Evolutionary conservation across 2,888 invertebrate species (phyloP).

Genomic region (Eupsilia transversa): DNA sequence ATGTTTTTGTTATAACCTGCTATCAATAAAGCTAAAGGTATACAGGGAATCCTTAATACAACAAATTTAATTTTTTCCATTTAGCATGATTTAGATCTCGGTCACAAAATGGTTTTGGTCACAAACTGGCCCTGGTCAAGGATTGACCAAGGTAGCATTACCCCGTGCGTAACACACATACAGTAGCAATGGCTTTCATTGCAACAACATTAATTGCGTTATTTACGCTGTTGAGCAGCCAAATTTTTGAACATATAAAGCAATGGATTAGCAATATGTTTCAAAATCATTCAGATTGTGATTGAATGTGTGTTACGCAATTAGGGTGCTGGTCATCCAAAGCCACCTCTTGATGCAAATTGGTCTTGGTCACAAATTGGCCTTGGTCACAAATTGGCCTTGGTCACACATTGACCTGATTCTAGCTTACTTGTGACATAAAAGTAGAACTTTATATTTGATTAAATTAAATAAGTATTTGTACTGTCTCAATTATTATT

Average conservation of each 20-base stretch:
- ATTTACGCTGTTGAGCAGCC: too few relatives aligned
- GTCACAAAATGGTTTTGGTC: conserved; percentile 17
- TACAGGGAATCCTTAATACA: conserved; percentile 42
- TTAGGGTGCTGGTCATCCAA: too few relatives aligned
- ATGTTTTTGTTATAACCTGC: conserved; percentile 5
- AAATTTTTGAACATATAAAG: too few relatives aligned
- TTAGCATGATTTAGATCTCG: neutral
- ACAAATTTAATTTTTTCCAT: conserved; percentile 1
- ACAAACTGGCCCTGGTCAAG: neutral
- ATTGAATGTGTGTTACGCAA: too few relatives aligned
- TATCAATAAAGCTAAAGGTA: conserved; percentile 22
- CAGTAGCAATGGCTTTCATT: too few relatives aligned
- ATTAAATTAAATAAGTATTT: conserved; percentile 40
- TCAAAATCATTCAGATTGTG: too few relatives aligned
- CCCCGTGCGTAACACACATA: too few relatives aligned
- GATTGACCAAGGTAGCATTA: too few relatives aligned
- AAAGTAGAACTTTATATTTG: conserved; percentile 26
- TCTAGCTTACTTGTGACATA: neutral
- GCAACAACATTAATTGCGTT: too few relatives aligned
- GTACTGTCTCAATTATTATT: conserved; percentile 56
- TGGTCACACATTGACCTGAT: neutral
- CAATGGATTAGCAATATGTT: too few relatives aligned
- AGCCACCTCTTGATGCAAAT: too few relatives aligned
- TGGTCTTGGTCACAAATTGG: neutral
- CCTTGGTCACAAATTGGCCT: neutral